Conservation (phyloP, 2,113 vertebrate genomes). For the Oxyura jamaicensis region DNA sequence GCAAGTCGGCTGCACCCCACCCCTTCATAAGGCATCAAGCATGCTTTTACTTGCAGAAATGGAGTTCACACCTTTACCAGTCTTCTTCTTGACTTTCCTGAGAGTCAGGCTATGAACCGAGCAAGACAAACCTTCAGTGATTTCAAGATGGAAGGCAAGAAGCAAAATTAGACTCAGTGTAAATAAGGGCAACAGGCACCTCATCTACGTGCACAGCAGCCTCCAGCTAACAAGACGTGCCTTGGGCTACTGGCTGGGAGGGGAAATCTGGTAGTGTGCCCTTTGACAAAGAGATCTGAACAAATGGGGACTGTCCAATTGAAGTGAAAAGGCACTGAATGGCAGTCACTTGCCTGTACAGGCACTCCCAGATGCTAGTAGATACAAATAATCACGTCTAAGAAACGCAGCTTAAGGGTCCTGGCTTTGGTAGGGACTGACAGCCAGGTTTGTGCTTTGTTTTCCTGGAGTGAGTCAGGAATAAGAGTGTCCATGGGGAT, state of each 20-base stretch:
- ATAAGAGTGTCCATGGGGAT: neutral
- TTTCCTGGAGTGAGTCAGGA: neutral
- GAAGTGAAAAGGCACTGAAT: neutral
- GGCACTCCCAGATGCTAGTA: neutral
- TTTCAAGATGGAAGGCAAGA: neutral
- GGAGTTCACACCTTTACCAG: neutral
- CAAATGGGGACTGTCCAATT: neutral
- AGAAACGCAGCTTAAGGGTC: neutral
- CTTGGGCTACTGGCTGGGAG: neutral
- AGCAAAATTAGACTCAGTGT: neutral
- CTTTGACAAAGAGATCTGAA: slow-evolving; percentile 1
- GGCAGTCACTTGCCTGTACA: neutral
- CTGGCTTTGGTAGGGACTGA: neutral
- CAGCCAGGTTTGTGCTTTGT: neutral
- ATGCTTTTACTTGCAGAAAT: slow-evolving; percentile 7
- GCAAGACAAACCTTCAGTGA: neutral
- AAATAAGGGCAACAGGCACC: neutral
- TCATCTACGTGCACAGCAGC: neutral
- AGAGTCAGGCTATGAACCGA: neutral
- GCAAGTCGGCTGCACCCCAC: neutral
- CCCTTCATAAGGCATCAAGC: neutral
- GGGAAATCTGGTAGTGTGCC: neutral
- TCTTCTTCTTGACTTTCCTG: neutral
- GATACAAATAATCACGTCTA: neutral
- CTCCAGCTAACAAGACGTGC: neutral